A percentile compares a stretch with the other conserved stretches of the same genome.
Conservation (phyloP, 1,140 invertebrate genomes). For the Mylabris phalerata region DNA sequence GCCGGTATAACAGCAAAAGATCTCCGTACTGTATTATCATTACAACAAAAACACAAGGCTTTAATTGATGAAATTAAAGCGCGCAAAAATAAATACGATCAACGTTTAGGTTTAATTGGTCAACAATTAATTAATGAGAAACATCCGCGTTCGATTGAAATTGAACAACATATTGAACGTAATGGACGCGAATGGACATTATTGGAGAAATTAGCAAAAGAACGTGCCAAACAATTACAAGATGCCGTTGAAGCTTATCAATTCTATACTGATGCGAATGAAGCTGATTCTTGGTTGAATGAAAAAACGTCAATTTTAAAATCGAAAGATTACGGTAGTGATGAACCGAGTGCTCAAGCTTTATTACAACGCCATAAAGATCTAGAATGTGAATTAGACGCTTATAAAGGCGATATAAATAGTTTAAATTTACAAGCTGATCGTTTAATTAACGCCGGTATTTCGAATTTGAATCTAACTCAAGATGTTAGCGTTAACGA, state of each 20-base stretch:
- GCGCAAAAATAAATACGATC: conserved; percentile 69
- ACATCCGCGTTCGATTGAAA: conserved; percentile 71
- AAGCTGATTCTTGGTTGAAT: conserved; percentile 95
- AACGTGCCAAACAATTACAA: conserved; percentile 77
- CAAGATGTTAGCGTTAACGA: conserved; percentile 62
- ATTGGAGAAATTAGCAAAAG: conserved; percentile 75
- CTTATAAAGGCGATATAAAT: conserved; percentile 84
- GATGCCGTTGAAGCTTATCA: conserved; percentile 92
- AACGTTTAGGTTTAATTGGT: conserved; percentile 54
- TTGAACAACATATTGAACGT: conserved; percentile 69
- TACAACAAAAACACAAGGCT: conserved; percentile 93
- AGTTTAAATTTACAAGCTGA: conserved; percentile 80
- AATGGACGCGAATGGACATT: conserved; percentile 80
- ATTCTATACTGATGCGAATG: conserved; percentile 95
- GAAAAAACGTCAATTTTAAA: conserved; percentile 84
- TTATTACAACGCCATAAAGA: conserved; percentile 79
- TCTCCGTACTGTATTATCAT: conserved; percentile 76
- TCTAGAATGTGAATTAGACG: conserved; percentile 84
- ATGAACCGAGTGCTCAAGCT: conserved; percentile 83
- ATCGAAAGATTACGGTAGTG: conserved; percentile 82
- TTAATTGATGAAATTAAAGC: conserved; percentile 89
- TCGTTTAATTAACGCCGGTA: conserved; percentile 67
- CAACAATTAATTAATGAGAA: conserved; percentile 67
- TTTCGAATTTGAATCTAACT: conserved; percentile 47
- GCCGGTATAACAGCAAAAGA: conserved; percentile 90